A percentile compares a stretch with the other conserved stretches of the same genome.
Evolutionary conservation across 2,113 vertebrate species (phyloP).

Genomic region (Sprattus sprattus): DNA sequence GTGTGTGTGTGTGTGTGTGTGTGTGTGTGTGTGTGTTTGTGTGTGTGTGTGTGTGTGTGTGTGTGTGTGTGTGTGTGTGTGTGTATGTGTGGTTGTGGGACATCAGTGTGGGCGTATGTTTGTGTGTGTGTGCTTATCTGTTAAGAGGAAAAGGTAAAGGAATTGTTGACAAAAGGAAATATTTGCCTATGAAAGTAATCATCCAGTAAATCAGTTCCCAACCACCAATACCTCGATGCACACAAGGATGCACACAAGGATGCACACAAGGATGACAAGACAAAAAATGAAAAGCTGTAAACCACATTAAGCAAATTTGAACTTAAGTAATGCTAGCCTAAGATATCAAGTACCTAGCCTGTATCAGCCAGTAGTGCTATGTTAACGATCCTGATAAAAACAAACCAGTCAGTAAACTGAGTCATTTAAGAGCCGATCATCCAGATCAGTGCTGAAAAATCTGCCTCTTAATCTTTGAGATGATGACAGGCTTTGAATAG

Average conservation of each 20-base stretch:
- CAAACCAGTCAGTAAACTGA: neutral
- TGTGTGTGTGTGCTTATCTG: conserved; percentile 6
- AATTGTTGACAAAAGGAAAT: neutral
- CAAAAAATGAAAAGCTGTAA: too few species aligned
- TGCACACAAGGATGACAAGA: too few species aligned
- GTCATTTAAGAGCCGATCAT: neutral
- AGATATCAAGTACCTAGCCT: neutral
- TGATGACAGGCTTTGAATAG: neutral
- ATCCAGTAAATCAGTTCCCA: too few species aligned
- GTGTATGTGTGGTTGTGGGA: neutral
- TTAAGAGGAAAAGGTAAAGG: neutral
- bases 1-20: conserved; percentile 2
- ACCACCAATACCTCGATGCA: too few species aligned
- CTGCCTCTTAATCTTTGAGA: neutral
- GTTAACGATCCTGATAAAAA: neutral
- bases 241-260: too few species aligned
- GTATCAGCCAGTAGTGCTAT: neutral
- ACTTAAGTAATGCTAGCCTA: too few species aligned
- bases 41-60: too few species aligned
- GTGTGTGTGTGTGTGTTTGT: too few species aligned
- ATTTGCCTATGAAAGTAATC: neutral
- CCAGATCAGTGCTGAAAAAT: neutral
- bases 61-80: conserved; percentile 3
- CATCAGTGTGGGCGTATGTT: neutral
- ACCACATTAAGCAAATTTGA: too few species aligned